Percentiles rank a stretch among this genome's conserved stretches.
Conservation (phyloP, 2,113 vertebrate genomes). For the Octodon degus region DNA sequence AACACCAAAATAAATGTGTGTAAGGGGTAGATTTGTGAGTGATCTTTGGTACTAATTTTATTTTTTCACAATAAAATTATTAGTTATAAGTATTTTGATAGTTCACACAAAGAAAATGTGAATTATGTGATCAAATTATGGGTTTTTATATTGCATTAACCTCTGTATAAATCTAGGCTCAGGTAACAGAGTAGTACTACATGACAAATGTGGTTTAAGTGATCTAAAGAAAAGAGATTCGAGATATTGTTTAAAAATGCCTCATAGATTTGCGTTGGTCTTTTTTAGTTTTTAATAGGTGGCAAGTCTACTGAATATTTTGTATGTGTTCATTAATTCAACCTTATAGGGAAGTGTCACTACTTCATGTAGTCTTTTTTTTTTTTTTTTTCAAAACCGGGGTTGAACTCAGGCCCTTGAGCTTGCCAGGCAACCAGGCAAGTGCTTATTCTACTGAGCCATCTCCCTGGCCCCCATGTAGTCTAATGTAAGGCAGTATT, state of each 20-base stretch:
- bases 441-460: too few relatives aligned
- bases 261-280: not conserved
- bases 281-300: constrained; percentile 32
- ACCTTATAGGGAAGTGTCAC: not conserved
- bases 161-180: not conserved
- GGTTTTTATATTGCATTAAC: not conserved
- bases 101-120: constrained; percentile 24
- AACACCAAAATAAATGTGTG: not conserved
- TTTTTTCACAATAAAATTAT: not conserved
- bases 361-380: not conserved
- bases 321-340: constrained; percentile 4
- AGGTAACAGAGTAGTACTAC: not conserved
- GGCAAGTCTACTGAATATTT: not conserved
- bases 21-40: not conserved
- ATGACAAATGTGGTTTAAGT: not conserved
- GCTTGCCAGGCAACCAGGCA: too few relatives aligned
- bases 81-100: constrained; percentile 43
- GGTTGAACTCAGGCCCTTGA: too few relatives aligned
- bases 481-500: not conserved
- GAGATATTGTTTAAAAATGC: not conserved
- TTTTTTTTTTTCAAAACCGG: too few relatives aligned
- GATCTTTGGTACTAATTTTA: constrained; percentile 8
- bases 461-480: not conserved
- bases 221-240: not conserved
- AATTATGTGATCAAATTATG: not conserved